Base-by-base conservation (phyloP, 2,888 invertebrate genomes). In the Steromphala cineraria region DNA sequence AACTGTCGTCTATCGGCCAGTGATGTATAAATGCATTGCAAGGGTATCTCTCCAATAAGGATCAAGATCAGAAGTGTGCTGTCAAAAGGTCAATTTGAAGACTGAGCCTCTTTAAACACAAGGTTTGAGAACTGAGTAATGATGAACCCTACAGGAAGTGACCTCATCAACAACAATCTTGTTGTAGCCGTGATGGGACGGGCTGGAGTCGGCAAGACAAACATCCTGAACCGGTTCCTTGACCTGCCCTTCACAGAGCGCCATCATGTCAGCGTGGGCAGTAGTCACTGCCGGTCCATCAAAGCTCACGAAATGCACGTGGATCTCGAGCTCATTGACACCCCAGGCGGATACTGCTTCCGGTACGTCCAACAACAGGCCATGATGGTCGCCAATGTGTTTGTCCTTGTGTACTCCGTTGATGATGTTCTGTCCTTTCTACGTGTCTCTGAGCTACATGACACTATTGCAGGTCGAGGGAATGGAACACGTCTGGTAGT, bases 341-440 rank as follows among this genome's bases (percentile, higher is more conserved):
- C 71, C 2, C 71, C 71, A 0, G 71, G 71, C 13, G 71, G 71
- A 19, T 71, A 71, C 71, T 71, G 71, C 71, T 71, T 71, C 71
- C 17, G 36, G 36, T 71, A 71, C n/a, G 71, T 19, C 36, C 71
- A 19, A 71, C 71, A 36, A 28, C n/a, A 40, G 1, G 71, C 71
- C 36, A 1, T 71, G 31, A 71, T 15, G 15, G 13, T 19, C 10
- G 71, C 71, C 2, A 36, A 71, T 8, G 71, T 19, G 15, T 71
- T 71, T 36, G 40, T 71, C 17, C 36, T 71, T 8, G 71, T 71
- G 15, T 71, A 71, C 10, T 31, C 71, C 40, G 71, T 71, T 3
- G 71, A 71, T 13, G 71, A 71, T 28, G 17, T 36, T 17, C 36
- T 71, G 71, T 71, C 71, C 17, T 71, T 36, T n/a, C 71, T 17